These are phyloP conservation scores for Motacilla alba DNA, from an alignment of 2,113 vertebrate genomes.

Conservation along the genomic window DNA sequence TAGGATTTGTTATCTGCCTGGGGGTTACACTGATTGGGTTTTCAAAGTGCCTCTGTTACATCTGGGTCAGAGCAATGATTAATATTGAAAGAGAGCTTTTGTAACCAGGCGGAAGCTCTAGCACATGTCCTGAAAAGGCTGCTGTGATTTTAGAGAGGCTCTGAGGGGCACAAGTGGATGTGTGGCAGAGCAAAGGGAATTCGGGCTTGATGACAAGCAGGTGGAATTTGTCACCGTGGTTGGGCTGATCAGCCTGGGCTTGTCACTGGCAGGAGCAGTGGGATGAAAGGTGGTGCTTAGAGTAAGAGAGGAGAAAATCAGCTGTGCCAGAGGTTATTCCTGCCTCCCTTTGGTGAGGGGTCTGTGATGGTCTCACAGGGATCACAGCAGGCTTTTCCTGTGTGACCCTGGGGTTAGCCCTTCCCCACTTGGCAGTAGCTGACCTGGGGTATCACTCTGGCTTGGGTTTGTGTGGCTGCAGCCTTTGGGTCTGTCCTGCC, in stretches of 20 bases:
- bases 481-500: background rate
- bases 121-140: background rate
- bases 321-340: rapidly evolving
- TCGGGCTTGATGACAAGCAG: background rate
- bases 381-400: rapidly evolving
- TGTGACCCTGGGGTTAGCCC: background rate
- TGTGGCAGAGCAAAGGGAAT: background rate
- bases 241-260: background rate
- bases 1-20: background rate
- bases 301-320: background rate
- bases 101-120: background rate
- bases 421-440: background rate
- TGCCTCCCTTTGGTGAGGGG: background rate
- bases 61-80: constrained; percentile 12
- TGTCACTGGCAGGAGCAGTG: background rate
- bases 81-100: background rate
- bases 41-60: background rate
- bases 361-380: background rate
- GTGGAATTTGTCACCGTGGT: background rate
- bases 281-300: background rate
- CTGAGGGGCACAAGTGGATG: background rate
- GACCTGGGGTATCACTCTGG: rapidly evolving
- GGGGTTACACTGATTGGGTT: background rate
- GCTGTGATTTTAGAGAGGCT: background rate
- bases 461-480: background rate